Evolutionary conservation across 2,113 vertebrate genomes (phyloP).

Genomic region (Arvicanthis niloticus): DNA sequence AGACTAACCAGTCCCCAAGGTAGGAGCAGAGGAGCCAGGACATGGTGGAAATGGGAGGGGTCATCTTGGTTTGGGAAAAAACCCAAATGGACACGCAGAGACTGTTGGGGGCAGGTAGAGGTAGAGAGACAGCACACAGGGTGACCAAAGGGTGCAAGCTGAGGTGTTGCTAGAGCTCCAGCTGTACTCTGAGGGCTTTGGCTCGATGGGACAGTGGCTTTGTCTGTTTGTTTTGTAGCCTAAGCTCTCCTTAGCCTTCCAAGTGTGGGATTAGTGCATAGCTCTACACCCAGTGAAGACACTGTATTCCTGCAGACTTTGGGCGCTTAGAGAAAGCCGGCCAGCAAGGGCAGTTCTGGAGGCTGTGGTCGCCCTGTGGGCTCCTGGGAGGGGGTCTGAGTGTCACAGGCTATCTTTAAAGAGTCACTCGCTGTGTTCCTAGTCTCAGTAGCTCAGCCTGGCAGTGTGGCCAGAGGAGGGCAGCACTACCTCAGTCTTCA

Average conservation of each 20-base stretch:
- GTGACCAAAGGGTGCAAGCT: background rate
- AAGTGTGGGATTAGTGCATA: background rate
- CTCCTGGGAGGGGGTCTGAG: background rate
- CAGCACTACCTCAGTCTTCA: background rate
- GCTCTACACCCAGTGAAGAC: background rate
- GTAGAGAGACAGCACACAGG: background rate
- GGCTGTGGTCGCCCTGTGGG: background rate
- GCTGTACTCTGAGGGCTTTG: background rate
- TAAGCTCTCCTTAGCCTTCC: background rate
- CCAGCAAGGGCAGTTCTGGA: background rate
- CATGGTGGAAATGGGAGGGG: background rate
- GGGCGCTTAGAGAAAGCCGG: background rate
- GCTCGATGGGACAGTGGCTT: background rate
- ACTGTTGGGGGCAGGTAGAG: background rate
- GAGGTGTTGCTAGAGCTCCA: background rate
- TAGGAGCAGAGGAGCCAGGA: background rate
- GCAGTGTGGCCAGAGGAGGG: slow-evolving; percentile 48
- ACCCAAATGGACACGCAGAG: background rate
- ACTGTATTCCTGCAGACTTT: background rate
- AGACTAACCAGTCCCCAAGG: background rate
- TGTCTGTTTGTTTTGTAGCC: background rate
- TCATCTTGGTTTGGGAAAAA: background rate
- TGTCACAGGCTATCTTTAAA: background rate
- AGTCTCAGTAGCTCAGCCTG: background rate
- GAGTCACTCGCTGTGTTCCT: background rate